phyloP scores from a whole-genome alignment of 2,113 vertebrate genomes.

The Macrotus californicus region DNA sequence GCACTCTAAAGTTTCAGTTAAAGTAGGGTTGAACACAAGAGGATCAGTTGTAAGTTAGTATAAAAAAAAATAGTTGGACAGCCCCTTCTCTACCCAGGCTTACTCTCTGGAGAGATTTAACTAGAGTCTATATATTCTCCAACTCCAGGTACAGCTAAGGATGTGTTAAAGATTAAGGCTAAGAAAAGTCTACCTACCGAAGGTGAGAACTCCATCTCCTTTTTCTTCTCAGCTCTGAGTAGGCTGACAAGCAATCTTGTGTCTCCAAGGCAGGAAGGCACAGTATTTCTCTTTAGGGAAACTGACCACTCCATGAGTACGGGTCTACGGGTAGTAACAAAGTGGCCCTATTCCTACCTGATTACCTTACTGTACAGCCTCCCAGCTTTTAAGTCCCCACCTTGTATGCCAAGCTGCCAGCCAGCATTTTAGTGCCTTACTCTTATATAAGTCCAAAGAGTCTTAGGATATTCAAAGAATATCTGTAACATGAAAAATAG shows the following conservation, averaged over 20 bases:
- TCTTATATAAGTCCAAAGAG: neutral
- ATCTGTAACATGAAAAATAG: neutral
- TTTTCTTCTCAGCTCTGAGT: conserved; percentile 6
- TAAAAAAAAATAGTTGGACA: neutral
- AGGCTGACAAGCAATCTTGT: neutral
- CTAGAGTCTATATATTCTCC: neutral
- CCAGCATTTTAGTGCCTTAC: neutral
- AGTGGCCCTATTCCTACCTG: neutral
- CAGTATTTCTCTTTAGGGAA: neutral
- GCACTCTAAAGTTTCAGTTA: neutral
- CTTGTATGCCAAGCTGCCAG: neutral
- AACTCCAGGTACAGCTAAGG: neutral
- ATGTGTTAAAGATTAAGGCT: neutral
- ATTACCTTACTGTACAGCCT: neutral
- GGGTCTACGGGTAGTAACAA: neutral
- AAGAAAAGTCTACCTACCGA: neutral
- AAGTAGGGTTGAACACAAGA: neutral
- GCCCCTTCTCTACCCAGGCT: neutral
- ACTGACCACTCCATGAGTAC: neutral
- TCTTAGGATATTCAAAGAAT: neutral
- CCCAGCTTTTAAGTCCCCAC: neutral
- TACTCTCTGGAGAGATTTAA: neutral
- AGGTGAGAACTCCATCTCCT: neutral
- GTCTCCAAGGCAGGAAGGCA: neutral
- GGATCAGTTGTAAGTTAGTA: neutral